Percentiles rank a stretch among this genome's conserved stretches.
phyloP scores from a whole-genome alignment of 2,888 invertebrate genomes.

The Metacarcinus magister region DNA sequence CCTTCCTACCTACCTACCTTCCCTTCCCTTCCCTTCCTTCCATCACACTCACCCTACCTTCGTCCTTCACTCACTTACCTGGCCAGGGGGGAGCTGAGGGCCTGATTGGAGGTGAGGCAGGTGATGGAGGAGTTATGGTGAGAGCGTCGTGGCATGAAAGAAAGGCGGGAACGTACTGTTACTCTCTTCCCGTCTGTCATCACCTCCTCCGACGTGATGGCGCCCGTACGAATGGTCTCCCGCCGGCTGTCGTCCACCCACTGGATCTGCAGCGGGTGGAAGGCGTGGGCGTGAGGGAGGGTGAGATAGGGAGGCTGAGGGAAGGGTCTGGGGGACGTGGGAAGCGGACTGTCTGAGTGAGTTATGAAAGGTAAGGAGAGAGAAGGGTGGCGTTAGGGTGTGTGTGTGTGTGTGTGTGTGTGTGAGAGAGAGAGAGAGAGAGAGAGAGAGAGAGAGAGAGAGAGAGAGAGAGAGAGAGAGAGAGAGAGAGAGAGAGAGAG shows the following conservation, averaged over 20 bases:
- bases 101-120: constrained; percentile 87
- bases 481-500: neutral
- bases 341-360: neutral
- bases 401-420: too few relatives aligned
- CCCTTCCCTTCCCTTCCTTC: neutral
- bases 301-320: neutral
- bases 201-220: constrained; percentile 88
- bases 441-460: constrained; percentile 55
- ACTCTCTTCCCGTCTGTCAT: constrained; percentile 93
- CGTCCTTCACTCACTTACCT: constrained; percentile 56
- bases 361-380: neutral
- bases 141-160: constrained; percentile 92
- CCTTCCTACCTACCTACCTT: neutral
- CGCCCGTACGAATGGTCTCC: constrained; percentile 85
- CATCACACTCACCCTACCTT: neutral
- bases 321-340: neutral
- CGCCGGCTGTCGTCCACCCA: constrained; percentile 81
- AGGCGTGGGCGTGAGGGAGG: neutral
- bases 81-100: constrained; percentile 80
- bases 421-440: neutral
- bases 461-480: constrained; percentile 45
- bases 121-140: constrained; percentile 96
- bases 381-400: neutral
- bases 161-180: constrained; percentile 93
- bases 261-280: constrained; percentile 64